Evolutionary conservation across 2,888 invertebrate species (phyloP).

Genomic region (Coenonympha arcania): DNA sequence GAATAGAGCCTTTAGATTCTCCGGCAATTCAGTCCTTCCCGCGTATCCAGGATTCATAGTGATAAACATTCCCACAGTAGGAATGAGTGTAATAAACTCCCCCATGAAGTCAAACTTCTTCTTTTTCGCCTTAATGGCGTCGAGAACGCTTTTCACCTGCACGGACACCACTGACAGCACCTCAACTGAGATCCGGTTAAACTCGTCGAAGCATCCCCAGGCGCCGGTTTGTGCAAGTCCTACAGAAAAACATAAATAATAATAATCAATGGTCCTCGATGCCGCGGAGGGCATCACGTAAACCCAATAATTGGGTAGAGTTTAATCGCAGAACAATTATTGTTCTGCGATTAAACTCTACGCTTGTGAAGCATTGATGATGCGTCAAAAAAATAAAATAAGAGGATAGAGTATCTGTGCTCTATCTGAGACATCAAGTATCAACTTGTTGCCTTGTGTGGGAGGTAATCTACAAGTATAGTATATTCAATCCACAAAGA

Average conservation of each 20-base stretch:
- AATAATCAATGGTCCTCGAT: background rate
- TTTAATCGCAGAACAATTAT: too few relatives aligned
- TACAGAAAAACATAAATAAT: constrained; percentile 25
- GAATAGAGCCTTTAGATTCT: constrained; percentile 82
- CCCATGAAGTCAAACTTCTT: constrained; percentile 88
- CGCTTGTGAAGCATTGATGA: too few relatives aligned
- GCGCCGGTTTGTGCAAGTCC: constrained; percentile 94
- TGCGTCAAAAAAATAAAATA: too few relatives aligned
- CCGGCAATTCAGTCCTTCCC: constrained; percentile 90
- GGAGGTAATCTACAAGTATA: too few relatives aligned
- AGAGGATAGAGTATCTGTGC: too few relatives aligned
- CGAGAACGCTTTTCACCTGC: constrained; percentile 89
- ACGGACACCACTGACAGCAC: constrained; percentile 96
- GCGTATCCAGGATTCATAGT: constrained; percentile 98
- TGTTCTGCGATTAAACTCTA: too few relatives aligned
- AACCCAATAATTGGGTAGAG: too few relatives aligned
- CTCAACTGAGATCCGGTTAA: constrained; percentile 95
- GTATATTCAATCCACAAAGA: too few relatives aligned
- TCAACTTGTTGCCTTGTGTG: too few relatives aligned
- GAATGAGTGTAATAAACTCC: constrained; percentile 81
- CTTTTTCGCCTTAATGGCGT: constrained; percentile 89
- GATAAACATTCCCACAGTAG: constrained; percentile 92
- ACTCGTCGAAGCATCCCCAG: constrained; percentile 98
- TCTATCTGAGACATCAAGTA: too few relatives aligned
- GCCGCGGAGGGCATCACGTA: too few relatives aligned